Percentiles rank a stretch among this genome's conserved stretches.
phyloP scores from a whole-genome alignment of 2,113 vertebrate species.

The Amazona guildingii region DNA sequence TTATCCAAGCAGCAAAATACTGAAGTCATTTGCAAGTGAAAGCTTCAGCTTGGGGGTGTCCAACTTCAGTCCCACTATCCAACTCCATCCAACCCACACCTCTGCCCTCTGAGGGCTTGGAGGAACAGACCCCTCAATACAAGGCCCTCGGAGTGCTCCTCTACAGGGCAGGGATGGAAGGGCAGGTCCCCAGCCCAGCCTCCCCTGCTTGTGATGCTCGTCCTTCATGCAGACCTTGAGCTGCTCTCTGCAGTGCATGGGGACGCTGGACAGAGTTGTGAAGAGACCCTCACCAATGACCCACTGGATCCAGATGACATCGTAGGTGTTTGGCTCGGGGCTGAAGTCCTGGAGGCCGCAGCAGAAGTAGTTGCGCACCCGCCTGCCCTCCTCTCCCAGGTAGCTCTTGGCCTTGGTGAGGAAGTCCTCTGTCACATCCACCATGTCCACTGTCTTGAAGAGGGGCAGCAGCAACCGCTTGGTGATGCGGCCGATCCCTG shows the following conservation, averaged over 20 bases:
- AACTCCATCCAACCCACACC: background rate
- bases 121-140: too few relatives aligned
- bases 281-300: constrained; percentile 87
- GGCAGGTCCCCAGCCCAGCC: background rate
- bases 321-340: constrained; percentile 84
- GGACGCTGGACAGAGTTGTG: background rate
- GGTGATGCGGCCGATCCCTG: constrained; percentile 93
- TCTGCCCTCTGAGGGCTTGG: background rate
- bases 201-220: background rate
- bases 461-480: constrained; percentile 91
- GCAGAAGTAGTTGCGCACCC: constrained; percentile 91
- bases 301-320: constrained; percentile 99
- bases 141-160: background rate
- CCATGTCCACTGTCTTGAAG: constrained; percentile 90
- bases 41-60: background rate
- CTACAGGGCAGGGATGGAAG: background rate
- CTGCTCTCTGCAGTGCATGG: rapidly evolving
- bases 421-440: constrained; percentile 93
- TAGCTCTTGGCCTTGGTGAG: constrained; percentile 88
- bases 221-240: background rate
- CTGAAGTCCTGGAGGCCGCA: constrained; percentile 91
- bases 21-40: background rate
- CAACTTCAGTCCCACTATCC: background rate
- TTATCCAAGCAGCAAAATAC: background rate
- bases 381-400: constrained; percentile 87